Conservation (phyloP, 2,888 invertebrate genomes). For the Meteorus cinctellus region DNA sequence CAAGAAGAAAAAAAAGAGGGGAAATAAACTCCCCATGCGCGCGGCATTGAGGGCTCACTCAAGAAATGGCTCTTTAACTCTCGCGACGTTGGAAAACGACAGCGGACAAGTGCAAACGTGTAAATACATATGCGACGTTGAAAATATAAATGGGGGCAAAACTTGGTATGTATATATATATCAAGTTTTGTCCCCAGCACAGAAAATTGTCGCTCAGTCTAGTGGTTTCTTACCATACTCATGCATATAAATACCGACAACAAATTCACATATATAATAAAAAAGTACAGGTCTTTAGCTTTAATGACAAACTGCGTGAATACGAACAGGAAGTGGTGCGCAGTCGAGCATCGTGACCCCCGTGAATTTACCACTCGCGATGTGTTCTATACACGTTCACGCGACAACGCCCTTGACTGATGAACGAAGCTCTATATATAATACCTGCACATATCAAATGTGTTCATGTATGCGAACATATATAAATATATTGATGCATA, state of each 20-base stretch:
- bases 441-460: too few relatives aligned
- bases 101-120: background rate
- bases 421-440: constrained; percentile 26
- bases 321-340: constrained; percentile 36
- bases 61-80: background rate
- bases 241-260: background rate
- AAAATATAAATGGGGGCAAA: background rate
- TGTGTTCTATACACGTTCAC: constrained; percentile 32
- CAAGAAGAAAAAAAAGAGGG: background rate
- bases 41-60: background rate
- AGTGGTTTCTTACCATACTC: too few relatives aligned
- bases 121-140: background rate
- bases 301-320: constrained; percentile 53
- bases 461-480: background rate
- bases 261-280: background rate
- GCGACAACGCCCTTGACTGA: constrained; percentile 47
- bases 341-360: constrained; percentile 26
- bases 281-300: background rate
- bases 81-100: background rate
- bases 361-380: constrained; percentile 35
- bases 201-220: too few relatives aligned
- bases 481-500: constrained; percentile 5
- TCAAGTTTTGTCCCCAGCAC: too few relatives aligned
- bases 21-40: background rate
- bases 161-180: too few relatives aligned